Evolutionary conservation across 1,140 invertebrate species (phyloP), one percentile per base, ranked within the genome.

Genomic region (Kradibia gibbosae): DNA sequence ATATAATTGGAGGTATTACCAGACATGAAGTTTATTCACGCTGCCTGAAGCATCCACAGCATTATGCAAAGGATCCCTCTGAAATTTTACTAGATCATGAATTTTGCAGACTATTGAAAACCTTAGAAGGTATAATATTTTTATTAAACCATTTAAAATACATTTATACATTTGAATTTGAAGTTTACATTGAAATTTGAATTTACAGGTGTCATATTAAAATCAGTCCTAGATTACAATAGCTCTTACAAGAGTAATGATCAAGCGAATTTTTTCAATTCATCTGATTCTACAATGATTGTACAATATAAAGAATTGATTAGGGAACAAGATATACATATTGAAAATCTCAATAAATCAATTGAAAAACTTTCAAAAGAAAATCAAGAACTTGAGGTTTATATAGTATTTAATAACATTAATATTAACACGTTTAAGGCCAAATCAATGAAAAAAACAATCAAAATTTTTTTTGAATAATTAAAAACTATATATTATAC

Each of bases 81-180:
- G 97, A 99, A 84, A 92, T 99, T 28, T 91, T 99, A 36, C 93
- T 99, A 74, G 99, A 99, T 90, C 97, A 97, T 90, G 97, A 99
- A 90, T 99, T 99, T 92, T 98, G 97, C 87, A 94, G 94, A 86
- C 90, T 99, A 17, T 97, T 96, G 85, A 97, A 97, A 92, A 92
- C 92, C 15, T 88, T 96, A 36, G 95, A 97, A 93, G 92, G 94
- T 94, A 48, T 65, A 67, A 31, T 72, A 81, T 74, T 57, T 55
- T 71, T 39, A 42, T 62, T 79, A 15, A 25, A 34, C 10, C 55
- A 55, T 22, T 55, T 53, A 39, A 34, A 11, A 15, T 45, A 45
- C 31, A 60, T 15, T 62, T 25, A 60, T 7, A 25, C 60, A 74
- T 34, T 34, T 55, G 28, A 34, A 34, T 3, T 34, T 50, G 0